Evolutionary conservation across 2,797 vertebrate genomes (phyloP), one percentile per base, ranked within the genome.

Genomic region (Alca torda): DNA sequence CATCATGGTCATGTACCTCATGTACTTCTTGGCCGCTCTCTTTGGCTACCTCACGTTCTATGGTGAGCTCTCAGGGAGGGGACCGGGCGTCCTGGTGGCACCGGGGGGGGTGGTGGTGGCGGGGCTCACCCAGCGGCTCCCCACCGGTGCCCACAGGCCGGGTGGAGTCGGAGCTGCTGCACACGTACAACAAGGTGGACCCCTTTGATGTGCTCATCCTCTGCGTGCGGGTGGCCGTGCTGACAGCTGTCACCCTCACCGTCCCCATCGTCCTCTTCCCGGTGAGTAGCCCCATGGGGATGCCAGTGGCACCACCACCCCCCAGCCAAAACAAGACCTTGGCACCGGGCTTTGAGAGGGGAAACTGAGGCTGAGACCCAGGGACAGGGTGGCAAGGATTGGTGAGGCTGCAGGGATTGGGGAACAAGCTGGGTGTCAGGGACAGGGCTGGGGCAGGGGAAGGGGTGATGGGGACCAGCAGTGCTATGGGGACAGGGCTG

Each of bases 1-100:
- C 97, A 99, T 99, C 91, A 74, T 95, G 4, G 98, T 99, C 96
- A 99, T 99, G 99, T 99, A 99, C 91, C 95, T 97, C 96, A 99
- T 99, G 99, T 99, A 99, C 98, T 99, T 99, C 97, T 98, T 99
- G 96, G 99, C 99, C 1, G 99, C 99, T 75, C 99, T 99, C 87
- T 99, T 99, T 33, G 99, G 99, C 95, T 99, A 99, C 98, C 98
- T 99, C 98, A 99, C 99, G 2, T 99, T 99, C 97, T 99, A 99
- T 4, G 99, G 99, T 99, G 98, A 97, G 99, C 70, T 13, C 75
- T 65, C 0, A 0, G 88, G 80, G 70, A 81, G 24, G 16, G 28
- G 41, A 19, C 33, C 1, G 35, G 70, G 33, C 41, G 6, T 17
- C 31, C 43, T 54, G 63, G 21, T 1, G 11, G 83, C 61, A 53